Evolutionary conservation across 2,797 vertebrate genomes (phyloP).

Genomic region (Neosalanx taihuensis): DNA sequence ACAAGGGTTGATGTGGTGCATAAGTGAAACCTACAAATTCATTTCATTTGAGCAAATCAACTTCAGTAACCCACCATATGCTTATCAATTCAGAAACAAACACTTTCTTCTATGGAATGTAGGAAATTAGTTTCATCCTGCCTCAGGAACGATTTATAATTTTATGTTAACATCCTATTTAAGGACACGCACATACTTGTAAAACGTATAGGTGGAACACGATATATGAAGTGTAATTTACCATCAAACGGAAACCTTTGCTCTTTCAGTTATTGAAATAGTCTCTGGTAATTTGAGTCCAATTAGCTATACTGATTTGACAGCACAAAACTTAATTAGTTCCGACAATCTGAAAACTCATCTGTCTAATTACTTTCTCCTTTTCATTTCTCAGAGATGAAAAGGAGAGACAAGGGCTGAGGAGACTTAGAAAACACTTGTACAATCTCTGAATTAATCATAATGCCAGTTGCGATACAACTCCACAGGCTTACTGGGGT

Average conservation of each 20-base stretch:
- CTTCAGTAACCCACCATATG: too few relatives aligned
- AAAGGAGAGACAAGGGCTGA: slow-evolving; percentile 42
- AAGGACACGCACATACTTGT: background rate
- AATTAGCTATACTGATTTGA: slow-evolving; percentile 63
- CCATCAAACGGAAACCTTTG: slow-evolving; percentile 24
- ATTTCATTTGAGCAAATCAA: too few relatives aligned
- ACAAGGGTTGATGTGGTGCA: slow-evolving; percentile 34
- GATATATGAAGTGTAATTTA: slow-evolving; percentile 33
- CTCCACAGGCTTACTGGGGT: slow-evolving; percentile 55
- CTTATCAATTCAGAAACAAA: too few relatives aligned
- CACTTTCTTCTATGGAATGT: too few relatives aligned
- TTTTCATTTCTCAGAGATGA: slow-evolving; percentile 56
- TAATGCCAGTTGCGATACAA: slow-evolving; percentile 56
- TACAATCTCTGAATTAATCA: slow-evolving; percentile 70
- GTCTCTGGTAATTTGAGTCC: slow-evolving; percentile 57
- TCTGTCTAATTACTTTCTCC: slow-evolving; percentile 64
- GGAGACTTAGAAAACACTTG: slow-evolving; percentile 46
- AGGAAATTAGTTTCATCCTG: too few relatives aligned
- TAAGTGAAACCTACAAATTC: too few relatives aligned
- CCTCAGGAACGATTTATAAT: too few relatives aligned
- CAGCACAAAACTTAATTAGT: slow-evolving; percentile 60
- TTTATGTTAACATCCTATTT: background rate
- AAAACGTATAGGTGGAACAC: slow-evolving; percentile 24
- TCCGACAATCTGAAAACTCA: slow-evolving; percentile 46
- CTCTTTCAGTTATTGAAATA: slow-evolving; percentile 40